Evolutionary conservation across 2,888 invertebrate genomes (phyloP), one percentile per base, ranked within the genome.

Genomic region (Sialis lutaria): DNA sequence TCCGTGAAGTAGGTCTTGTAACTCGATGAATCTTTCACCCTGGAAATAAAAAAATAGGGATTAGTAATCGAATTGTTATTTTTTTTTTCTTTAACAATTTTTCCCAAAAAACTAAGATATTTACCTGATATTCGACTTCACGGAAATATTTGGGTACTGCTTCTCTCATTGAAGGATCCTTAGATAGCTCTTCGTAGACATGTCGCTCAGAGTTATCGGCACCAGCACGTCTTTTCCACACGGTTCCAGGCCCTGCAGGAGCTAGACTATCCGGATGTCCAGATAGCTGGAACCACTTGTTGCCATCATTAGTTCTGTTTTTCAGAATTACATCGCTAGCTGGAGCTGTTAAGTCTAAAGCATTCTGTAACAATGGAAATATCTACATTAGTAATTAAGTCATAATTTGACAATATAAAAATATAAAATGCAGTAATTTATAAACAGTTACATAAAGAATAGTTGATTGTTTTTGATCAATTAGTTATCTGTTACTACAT

Each of bases 211-310:
- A 77, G 56, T 82, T 81, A 55, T 81, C 81, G 49, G 78, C 77
- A 6, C 70, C 69, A 32, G 79, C 75, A 43, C 87, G 79, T 54
- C 89, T 82, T 66, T 95, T 95, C 82, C 93, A 92, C 45, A 95
- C 89, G 9, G 92, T 90, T 51, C 90, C 89, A 7, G 89, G 87
- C 1, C 91, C 87, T 1, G 92, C 92, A 5, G 91, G 91, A 1
- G 91, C 89, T 67, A 95, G 79, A 53, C 89, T 87, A 52, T 92
- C 91, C 48, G 85, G 83, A 67, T 95, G 95, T 0, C 93, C 95
- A 9, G 91, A 86, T 52, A 95, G 68, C 66, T 93, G 93, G 65
- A 93, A 85, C 92, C 92, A 93, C 56, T 71, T 73, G 49, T 55
- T 49, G 22, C 22, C 22, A 22, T 22, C 22, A 46, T 71, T 69